phyloP scores from a whole-genome alignment of 2,797 vertebrate species.

The Sebastes steindachneri region DNA sequence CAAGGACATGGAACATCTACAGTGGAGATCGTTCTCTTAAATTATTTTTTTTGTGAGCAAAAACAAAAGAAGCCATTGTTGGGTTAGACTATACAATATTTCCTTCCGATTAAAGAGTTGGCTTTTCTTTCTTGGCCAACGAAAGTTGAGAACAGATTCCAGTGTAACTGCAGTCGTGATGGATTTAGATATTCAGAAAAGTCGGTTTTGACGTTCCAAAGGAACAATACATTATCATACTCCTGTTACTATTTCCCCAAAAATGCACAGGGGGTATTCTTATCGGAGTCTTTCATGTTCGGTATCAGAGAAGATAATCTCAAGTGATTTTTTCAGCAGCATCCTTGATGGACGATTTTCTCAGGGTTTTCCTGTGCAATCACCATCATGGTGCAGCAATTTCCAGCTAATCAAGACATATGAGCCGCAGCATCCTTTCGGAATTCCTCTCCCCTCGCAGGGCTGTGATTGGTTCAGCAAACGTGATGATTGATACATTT shows the following conservation, averaged over 20 bases:
- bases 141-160: neutral
- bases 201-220: neutral
- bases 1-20: neutral
- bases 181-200: neutral
- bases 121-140: neutral
- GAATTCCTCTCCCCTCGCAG: slow-evolving; percentile 28
- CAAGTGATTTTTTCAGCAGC: neutral
- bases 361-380: slow-evolving; percentile 1
- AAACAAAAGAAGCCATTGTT: neutral
- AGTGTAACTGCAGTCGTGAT: neutral
- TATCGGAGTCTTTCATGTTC: neutral
- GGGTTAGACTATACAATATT: neutral
- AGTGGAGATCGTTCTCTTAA: neutral
- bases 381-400: slow-evolving; percentile 23
- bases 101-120: neutral
- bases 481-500: slow-evolving; percentile 53
- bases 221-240: neutral
- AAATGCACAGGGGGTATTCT: neutral
- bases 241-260: neutral
- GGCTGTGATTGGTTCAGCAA: slow-evolving; percentile 39
- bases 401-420: slow-evolving; percentile 59
- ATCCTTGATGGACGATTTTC: neutral
- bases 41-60: neutral
- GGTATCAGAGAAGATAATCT: neutral
- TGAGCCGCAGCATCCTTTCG: slow-evolving; percentile 37